Evolutionary conservation across 2,888 invertebrate genomes (phyloP), one percentile per base, ranked within the genome.

Genomic region (Zootermopsis nevadensis): DNA sequence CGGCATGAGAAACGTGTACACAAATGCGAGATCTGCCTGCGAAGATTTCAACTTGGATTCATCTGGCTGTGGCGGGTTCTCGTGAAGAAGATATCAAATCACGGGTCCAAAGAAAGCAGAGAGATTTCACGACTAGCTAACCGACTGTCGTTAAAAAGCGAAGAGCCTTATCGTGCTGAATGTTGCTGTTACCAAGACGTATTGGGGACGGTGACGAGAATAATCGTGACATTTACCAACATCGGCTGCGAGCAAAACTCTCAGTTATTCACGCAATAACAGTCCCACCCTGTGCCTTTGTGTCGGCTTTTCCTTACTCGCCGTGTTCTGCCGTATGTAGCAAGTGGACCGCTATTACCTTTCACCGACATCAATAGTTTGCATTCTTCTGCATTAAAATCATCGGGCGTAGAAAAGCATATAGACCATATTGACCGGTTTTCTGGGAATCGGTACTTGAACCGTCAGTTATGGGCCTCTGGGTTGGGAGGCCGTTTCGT

Each of bases 341-440:
- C 60, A n/a, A 60, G 60, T 27, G 53, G 6, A 53, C 53, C 7
- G 53, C 7, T 53, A 15, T 60, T 60, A n/a, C 60, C 60, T 60
- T 60, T 60, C 60, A 60, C 60, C n/a, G 60, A 60, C 60, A 60
- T n/a, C n/a, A 60, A 60, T 60, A 60, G n/a, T 12, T 60, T 7
- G 60, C n/a, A 60, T 60, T 60, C 60, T n/a, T 60, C 60, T 60
- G 27, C 60, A 27, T 60, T n/a, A 27, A n/a, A 27, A 55, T 55
- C n/a, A 55, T 55, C 6, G 15, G 2, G 15, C 38, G 1, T 2
- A 4, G 3, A 42, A 15, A 15, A 2, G 38, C 10, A 8, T 42
- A 15, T 42, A 42, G 38, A 6, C 12, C 38, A 15, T 48, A 48
- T 48, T 48, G 48, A 19, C 19, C 19, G 48, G 15, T 19, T 48